Percentiles rank a stretch among this genome's conserved stretches.
phyloP scores from a whole-genome alignment of 2,113 vertebrate species.

The Cololabis saira region DNA sequence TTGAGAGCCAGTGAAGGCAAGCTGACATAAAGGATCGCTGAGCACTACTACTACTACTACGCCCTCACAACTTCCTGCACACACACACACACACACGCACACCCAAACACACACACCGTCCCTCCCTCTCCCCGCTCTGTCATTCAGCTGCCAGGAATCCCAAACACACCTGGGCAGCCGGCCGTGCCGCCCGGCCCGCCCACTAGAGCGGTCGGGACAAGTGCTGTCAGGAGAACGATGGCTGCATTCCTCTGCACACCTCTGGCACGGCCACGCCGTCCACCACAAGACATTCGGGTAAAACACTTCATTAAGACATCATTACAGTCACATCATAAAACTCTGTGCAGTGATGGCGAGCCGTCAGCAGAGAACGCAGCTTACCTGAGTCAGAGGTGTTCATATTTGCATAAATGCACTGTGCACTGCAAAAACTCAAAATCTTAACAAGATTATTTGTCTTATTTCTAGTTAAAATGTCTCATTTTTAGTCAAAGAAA shows the following conservation, averaged over 20 bases:
- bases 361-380: too few species aligned
- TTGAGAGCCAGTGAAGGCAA: conserved; percentile 79
- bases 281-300: conserved; percentile 20
- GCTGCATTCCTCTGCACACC: conserved; percentile 46
- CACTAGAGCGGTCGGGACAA: conserved; percentile 47
- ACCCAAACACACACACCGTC: conserved; percentile 2
- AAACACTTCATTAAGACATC: conserved; percentile 41
- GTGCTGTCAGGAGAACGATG: conserved; percentile 44
- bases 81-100: conserved; percentile 8
- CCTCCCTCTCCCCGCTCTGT: conserved; percentile 8
- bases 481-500: too few species aligned
- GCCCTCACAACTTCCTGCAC: neutral
- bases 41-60: conserved; percentile 31
- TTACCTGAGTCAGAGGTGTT: too few species aligned
- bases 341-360: too few species aligned
- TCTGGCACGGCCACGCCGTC: neutral
- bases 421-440: too few species aligned
- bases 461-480: too few species aligned
- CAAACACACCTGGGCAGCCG: conserved; percentile 69
- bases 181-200: conserved; percentile 15
- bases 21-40: conserved; percentile 70
- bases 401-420: too few species aligned
- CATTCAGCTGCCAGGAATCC: conserved; percentile 59
- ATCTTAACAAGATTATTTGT: too few species aligned
- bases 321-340: too few species aligned